phyloP scores from a whole-genome alignment of 2,888 invertebrate species.

The Pollenia amentaria region DNA sequence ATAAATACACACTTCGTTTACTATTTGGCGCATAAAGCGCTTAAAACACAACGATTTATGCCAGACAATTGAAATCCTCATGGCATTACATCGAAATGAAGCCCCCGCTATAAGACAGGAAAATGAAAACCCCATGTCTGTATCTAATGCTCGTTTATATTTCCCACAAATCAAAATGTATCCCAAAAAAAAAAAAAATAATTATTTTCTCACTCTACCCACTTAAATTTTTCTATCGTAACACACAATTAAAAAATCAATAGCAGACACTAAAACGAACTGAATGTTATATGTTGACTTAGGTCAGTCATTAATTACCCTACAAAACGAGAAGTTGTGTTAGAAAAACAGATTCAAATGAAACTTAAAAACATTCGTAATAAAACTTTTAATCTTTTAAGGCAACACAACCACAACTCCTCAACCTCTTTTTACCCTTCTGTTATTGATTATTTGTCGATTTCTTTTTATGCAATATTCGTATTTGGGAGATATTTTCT shows the following conservation, averaged over 20 bases:
- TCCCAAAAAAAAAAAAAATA: background rate
- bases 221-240: slow-evolving; percentile 7
- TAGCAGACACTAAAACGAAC: slow-evolving; percentile 10
- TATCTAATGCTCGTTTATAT: background rate
- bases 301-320: slow-evolving; percentile 53
- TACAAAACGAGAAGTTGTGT: slow-evolving; percentile 14
- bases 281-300: slow-evolving; percentile 38
- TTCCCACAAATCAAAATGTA: background rate
- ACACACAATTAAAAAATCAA: slow-evolving; percentile 21
- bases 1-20: slow-evolving; percentile 3
- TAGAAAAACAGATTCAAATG: background rate
- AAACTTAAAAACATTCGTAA: background rate
- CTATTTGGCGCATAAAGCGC: background rate
- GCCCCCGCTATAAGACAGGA: background rate
- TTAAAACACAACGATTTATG: background rate
- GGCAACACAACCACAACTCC: background rate
- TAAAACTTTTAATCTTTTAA: slow-evolving; percentile 7
- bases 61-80: background rate
- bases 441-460: slow-evolving; percentile 30
- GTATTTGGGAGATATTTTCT: background rate
- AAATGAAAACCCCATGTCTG: background rate
- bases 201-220: slow-evolving; percentile 59
- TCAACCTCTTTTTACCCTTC: background rate
- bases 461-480: background rate
- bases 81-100: background rate